Evolutionary conservation across 2,888 invertebrate species (phyloP).

Genomic region (Macroteleia sp.): DNA sequence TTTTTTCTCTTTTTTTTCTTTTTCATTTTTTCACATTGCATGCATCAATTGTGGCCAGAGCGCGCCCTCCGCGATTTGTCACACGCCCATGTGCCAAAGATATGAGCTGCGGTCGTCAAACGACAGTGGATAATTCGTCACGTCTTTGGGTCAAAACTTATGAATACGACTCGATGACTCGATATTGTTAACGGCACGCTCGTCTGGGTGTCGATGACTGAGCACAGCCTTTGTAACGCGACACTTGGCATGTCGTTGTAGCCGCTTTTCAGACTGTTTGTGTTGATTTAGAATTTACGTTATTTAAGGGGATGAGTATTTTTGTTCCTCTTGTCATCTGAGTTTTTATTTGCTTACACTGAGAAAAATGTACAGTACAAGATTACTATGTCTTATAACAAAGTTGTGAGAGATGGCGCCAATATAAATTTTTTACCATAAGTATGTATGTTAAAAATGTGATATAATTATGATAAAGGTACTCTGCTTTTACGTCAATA

Average conservation of each 20-base stretch:
- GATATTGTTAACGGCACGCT: constrained; percentile 72
- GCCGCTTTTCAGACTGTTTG: constrained; percentile 25
- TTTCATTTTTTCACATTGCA: constrained; percentile 19
- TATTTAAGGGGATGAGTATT: no score
- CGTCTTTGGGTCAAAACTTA: constrained; percentile 47
- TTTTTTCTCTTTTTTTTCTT: neutral
- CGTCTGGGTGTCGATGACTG: constrained; percentile 32
- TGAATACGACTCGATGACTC: constrained; percentile 81
- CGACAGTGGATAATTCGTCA: constrained; percentile 73
- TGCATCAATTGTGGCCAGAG: constrained; percentile 40
- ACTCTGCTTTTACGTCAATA: no score
- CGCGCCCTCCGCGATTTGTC: constrained; percentile 65
- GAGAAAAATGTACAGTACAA: no score
- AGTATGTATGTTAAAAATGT: no score
- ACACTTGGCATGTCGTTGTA: neutral
- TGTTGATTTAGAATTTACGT: constrained; percentile 15
- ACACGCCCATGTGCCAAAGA: constrained; percentile 48
- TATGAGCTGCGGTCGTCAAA: constrained; percentile 17
- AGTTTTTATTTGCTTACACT: no score
- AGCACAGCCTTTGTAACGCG: constrained; percentile 17
- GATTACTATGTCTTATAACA: no score
- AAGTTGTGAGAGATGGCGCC: no score
- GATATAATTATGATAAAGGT: no score
- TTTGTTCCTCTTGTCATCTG: no score
- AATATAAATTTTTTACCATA: no score